phyloP scores from a whole-genome alignment of 1,140 invertebrate species.

The Drosophila simulans region DNA sequence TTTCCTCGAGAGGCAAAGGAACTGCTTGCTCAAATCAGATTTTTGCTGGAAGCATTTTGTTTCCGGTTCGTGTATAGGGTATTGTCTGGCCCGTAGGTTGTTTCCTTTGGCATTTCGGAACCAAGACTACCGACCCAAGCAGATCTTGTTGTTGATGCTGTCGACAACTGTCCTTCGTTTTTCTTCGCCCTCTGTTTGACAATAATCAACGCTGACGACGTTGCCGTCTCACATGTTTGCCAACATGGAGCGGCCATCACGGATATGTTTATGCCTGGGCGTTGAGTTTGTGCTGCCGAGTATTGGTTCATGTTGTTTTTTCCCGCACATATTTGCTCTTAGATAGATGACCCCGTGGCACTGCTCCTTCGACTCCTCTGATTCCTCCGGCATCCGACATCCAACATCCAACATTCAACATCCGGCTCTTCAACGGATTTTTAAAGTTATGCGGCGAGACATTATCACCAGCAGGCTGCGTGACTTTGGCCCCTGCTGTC shows the following conservation, averaged over 20 bases:
- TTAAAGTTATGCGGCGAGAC: slow-evolving; percentile 19
- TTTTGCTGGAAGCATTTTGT: no score
- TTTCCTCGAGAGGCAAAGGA: no score
- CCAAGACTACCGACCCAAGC: slow-evolving; percentile 10
- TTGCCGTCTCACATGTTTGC: slow-evolving; percentile 61
- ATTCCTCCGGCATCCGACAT: slow-evolving; percentile 1
- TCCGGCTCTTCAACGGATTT: slow-evolving; percentile 43
- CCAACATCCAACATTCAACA: no score
- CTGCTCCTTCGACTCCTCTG: neutral
- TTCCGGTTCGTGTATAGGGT: neutral
- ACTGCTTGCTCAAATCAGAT: no score
- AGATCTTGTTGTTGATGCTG: slow-evolving; percentile 30
- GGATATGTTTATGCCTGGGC: slow-evolving; percentile 29
- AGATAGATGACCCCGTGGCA: neutral
- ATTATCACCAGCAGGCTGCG: slow-evolving; percentile 34
- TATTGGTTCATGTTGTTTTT: slow-evolving; percentile 19
- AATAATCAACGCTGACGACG: slow-evolving; percentile 68
- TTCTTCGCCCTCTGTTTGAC: slow-evolving; percentile 62
- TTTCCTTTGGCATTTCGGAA: neutral
- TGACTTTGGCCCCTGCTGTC: slow-evolving; percentile 57
- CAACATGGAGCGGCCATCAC: slow-evolving; percentile 52
- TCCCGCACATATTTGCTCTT: slow-evolving; percentile 50
- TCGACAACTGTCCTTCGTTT: slow-evolving; percentile 38
- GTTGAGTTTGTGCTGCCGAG: slow-evolving; percentile 3
- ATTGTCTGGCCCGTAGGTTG: neutral